Conservation (phyloP, 2,113 vertebrate genomes). For the Clarias magur region DNA sequence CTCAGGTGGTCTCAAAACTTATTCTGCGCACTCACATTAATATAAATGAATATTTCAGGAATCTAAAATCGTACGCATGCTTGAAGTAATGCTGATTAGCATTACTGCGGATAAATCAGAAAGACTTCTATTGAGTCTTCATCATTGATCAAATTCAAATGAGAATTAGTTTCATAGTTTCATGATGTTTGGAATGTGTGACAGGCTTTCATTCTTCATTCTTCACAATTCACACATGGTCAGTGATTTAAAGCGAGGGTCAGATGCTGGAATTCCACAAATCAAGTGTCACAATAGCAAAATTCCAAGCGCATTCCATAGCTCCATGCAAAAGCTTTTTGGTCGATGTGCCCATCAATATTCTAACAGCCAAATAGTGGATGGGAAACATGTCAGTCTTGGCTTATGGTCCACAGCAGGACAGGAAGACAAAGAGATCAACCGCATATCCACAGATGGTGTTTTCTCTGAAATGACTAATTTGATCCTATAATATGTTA, state of each 20-base stretch:
- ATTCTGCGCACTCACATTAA: not conserved
- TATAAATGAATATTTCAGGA: not conserved
- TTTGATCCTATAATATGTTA: not conserved
- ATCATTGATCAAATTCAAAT: not conserved
- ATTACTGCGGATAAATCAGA: not conserved
- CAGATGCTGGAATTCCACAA: not conserved
- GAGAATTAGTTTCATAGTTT: not conserved
- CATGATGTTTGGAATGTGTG: constrained; percentile 26
- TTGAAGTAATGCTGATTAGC: constrained; percentile 14
- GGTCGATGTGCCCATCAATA: constrained; percentile 52
- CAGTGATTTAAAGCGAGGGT: not conserved
- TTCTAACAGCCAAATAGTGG: constrained; percentile 79
- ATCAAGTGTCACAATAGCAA: not conserved
- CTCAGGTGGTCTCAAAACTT: not conserved
- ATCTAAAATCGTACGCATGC: not conserved
- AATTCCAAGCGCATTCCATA: not conserved
- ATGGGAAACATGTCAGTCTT: constrained; percentile 79
- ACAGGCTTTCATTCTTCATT: not conserved
- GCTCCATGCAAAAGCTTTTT: not conserved
- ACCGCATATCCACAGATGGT: constrained; percentile 63
- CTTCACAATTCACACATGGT: not conserved
- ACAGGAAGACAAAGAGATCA: constrained; percentile 78
- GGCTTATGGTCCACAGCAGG: constrained; percentile 78
- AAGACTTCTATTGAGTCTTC: not conserved
- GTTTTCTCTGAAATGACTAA: not conserved